Evolutionary conservation across 2,113 vertebrate species (phyloP), one percentile per base, ranked within the genome.

Genomic region (Aphyosemion australe): DNA sequence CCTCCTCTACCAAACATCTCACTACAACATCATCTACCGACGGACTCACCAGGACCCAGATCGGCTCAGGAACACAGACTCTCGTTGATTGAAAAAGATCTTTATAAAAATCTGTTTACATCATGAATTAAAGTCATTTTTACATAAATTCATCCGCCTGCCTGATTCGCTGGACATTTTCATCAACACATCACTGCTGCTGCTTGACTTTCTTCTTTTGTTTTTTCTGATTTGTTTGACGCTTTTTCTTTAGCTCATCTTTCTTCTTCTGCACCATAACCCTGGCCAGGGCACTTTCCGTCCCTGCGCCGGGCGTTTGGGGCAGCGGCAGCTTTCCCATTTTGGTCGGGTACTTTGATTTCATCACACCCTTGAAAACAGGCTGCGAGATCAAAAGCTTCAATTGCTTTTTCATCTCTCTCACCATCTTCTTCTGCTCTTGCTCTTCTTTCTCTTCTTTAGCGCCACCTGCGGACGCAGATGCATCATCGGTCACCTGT

Each of bases 321-420:
- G 92, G 90, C 70, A 93, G 66, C 0, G 88, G 81, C 0, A 94
- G 90, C 80, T 83, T 94, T 68, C 97, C 97, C 79, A 94, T 95
- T 79, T 98, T 94, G 8, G 97, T 98, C 2, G 97, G 97, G 47
- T 98, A 98, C 80, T 90, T 97, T 48, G 96, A 98, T 84, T 94
- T 97, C 76, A 93, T 92, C 34, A 88, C 26, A 6, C 87, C 88
- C 82, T 92, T 94, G 74, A 98, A 98, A 12, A 98, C 57, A 0
- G 95, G 94, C 75, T 95, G 94, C 0, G 92, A 92, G 49, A 96
- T 89, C 80, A 97, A 72, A 39, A 81, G 82, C 85, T 96, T 97
- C 32, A 99, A 86, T 48, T 96, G 94, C 68, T 93, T 96, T 85
- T 97, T 99, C 92, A 98, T 92, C 14, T 87, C 82, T 53, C 96